Evolutionary conservation across 2,113 vertebrate genomes (phyloP).

Genomic region (Leuciscus idus): DNA sequence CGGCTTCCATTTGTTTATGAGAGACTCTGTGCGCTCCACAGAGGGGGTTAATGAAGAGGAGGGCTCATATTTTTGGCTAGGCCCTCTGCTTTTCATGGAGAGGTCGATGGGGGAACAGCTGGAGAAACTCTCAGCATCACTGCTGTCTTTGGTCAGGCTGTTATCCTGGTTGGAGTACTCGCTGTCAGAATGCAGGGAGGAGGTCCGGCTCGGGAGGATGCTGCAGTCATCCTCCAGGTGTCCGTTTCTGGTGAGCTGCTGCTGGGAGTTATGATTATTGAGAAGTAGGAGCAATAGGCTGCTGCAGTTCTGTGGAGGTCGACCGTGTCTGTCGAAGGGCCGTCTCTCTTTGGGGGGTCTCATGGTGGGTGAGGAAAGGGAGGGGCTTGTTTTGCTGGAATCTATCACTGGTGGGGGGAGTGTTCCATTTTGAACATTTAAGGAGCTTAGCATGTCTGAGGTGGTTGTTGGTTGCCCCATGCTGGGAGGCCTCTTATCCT

Average conservation of each 20-base stretch:
- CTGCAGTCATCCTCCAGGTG: constrained; percentile 81
- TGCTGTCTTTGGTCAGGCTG: constrained; percentile 91
- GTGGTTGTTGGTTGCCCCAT: constrained; percentile 73
- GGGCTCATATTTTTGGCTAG: constrained; percentile 72
- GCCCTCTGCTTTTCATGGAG: constrained; percentile 84
- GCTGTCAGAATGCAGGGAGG: constrained; percentile 87
- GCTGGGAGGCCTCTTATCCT: constrained; percentile 85
- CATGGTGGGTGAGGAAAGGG: constrained; percentile 66
- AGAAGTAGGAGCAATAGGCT: constrained; percentile 94
- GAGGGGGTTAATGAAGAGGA: constrained; percentile 76
- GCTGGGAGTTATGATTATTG: constrained; percentile 91
- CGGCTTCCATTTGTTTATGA: constrained; percentile 92
- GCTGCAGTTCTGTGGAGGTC: constrained; percentile 87
- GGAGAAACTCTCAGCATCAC: constrained; percentile 95
- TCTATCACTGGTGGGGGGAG: constrained; percentile 74
- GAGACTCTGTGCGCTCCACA: constrained; percentile 89
- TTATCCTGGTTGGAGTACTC: constrained; percentile 91
- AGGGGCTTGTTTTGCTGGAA: constrained; percentile 75
- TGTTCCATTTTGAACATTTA: constrained; percentile 82
- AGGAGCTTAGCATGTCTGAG: constrained; percentile 80
- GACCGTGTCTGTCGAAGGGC: constrained; percentile 81
- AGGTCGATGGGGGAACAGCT: constrained; percentile 96
- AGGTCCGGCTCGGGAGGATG: constrained; percentile 82
- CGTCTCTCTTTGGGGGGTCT: constrained; percentile 82
- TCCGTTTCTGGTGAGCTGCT: constrained; percentile 81